A percentile compares a stretch with the other conserved stretches of the same genome.
Evolutionary conservation across 2,888 invertebrate genomes (phyloP).

Genomic region (Sceliomorpha sp.): DNA sequence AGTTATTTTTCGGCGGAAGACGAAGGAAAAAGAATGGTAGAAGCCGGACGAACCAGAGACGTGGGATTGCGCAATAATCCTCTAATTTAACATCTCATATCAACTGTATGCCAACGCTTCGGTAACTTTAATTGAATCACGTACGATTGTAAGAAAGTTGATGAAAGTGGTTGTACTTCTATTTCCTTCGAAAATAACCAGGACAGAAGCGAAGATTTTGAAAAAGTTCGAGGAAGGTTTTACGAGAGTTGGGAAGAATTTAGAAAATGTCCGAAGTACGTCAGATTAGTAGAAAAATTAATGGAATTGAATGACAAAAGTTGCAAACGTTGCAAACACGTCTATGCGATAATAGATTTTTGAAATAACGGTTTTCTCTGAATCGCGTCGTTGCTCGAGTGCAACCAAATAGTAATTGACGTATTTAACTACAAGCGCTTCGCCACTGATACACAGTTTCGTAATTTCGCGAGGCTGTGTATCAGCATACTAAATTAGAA

Average conservation of each 20-base stretch:
- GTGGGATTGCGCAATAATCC: constrained; percentile 4
- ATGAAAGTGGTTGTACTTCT: no score
- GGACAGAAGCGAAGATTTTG: no score
- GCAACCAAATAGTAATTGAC: no score
- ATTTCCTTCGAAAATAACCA: no score
- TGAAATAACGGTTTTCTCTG: background rate
- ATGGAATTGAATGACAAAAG: no score
- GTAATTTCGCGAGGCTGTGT: constrained; percentile 1
- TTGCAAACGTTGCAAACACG: no score
- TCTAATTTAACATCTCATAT: background rate
- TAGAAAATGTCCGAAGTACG: no score
- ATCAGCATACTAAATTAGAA: constrained; percentile 4
- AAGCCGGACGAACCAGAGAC: background rate
- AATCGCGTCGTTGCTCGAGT: background rate
- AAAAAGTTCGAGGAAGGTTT: no score
- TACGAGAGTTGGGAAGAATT: no score
- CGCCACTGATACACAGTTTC: background rate
- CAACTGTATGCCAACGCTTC: background rate
- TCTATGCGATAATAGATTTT: no score
- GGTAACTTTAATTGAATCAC: background rate
- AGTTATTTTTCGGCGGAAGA: constrained; percentile 24
- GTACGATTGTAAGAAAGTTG: background rate
- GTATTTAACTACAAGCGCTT: background rate
- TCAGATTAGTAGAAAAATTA: no score
- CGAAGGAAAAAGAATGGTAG: background rate